phyloP scores from a whole-genome alignment of 2,797 vertebrate genomes.

The Esox masquinongy region DNA sequence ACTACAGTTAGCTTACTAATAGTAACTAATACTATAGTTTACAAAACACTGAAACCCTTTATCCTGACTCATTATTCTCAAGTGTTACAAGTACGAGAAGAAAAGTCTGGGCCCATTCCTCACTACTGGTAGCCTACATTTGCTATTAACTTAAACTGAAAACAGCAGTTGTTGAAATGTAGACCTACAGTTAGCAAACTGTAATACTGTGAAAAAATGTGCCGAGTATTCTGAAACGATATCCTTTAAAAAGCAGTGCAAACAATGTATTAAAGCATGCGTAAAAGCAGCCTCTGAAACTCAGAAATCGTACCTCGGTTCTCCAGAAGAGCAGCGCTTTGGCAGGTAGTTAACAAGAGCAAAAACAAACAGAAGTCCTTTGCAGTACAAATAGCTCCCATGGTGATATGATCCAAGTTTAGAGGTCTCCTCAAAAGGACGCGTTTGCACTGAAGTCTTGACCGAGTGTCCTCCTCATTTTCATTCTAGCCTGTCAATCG shows the following conservation, averaged over 20 bases:
- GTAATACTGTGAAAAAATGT: neutral
- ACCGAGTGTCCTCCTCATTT: conserved; percentile 79
- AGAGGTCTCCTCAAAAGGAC: conserved; percentile 74
- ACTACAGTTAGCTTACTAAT: neutral
- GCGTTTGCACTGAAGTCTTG: conserved; percentile 75
- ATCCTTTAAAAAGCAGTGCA: conserved; percentile 45
- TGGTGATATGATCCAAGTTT: conserved; percentile 76
- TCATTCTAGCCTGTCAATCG: conserved; percentile 79
- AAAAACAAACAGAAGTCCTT: conserved; percentile 81
- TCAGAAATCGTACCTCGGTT: conserved; percentile 75
- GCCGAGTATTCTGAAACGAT: conserved; percentile 11
- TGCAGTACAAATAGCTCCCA: conserved; percentile 77
- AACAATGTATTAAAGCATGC: conserved; percentile 58
- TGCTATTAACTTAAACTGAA: neutral
- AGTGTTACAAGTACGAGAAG: neutral
- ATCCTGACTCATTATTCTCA: neutral
- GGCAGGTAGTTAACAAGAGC: conserved; percentile 81
- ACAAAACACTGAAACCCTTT: neutral
- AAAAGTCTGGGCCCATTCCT: neutral
- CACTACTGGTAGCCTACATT: neutral
- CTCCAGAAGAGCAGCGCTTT: conserved; percentile 73
- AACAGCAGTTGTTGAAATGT: neutral
- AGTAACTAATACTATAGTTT: neutral
- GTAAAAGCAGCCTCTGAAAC: conserved; percentile 53
- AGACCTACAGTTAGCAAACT: neutral